Percentiles rank a stretch among this genome's conserved stretches.
phyloP scores from a whole-genome alignment of 2,888 invertebrate species.

The Yponomeuta malinellus region DNA sequence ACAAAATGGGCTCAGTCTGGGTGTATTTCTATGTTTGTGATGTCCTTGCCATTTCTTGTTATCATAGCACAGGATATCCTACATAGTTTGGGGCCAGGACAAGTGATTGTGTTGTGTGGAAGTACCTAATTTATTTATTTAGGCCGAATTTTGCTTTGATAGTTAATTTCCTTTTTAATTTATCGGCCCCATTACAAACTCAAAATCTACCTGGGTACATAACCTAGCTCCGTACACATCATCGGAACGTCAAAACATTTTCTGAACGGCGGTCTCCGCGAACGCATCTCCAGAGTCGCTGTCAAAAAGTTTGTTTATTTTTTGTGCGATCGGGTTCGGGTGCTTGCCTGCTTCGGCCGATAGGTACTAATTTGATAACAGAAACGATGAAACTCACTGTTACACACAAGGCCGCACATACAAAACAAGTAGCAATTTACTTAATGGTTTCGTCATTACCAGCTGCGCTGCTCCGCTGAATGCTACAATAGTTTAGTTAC shows the following conservation, averaged over 20 bases:
- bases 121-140: no score
- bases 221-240: background rate
- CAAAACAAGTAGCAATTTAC: background rate
- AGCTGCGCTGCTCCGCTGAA: background rate
- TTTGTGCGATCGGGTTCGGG: no score
- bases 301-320: background rate
- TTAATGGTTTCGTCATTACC: conserved; percentile 1
- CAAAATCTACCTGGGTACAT: background rate
- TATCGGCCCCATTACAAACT: background rate
- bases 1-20: no score
- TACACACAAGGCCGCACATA: background rate
- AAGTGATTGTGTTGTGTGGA: no score
- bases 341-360: no score
- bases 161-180: background rate
- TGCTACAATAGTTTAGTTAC: background rate
- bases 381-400: background rate
- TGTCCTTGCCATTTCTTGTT: no score
- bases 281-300: background rate
- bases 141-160: no score
- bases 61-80: no score
- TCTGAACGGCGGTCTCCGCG: background rate
- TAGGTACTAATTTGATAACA: no score
- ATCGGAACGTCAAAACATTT: background rate
- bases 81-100: no score
- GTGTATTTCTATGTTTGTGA: no score